These are phyloP conservation scores for Andrena trimmerana DNA, from an alignment of 2,888 invertebrate genomes.

Conservation along the genomic window DNA sequence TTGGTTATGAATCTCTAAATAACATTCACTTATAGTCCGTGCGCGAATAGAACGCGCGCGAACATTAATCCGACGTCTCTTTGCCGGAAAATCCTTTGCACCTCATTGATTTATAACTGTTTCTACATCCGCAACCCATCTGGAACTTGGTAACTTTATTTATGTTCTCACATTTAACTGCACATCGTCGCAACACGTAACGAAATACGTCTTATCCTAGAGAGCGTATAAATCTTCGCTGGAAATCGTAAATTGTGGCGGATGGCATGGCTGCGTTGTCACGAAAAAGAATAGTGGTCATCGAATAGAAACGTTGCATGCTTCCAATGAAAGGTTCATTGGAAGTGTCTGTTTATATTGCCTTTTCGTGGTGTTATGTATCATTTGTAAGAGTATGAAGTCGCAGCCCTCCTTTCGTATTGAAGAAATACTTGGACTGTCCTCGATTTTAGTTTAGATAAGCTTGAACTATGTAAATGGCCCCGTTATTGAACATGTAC, in stretches of 20 bases:
- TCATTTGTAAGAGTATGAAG: not conserved
- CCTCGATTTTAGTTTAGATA: no score
- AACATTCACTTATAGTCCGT: constrained; percentile 25
- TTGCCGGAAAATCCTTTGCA: constrained; percentile 38
- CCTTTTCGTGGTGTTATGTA: not conserved
- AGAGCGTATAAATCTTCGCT: constrained; percentile 24
- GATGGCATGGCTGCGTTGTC: not conserved
- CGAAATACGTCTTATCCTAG: not conserved
- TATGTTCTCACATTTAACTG: constrained; percentile 20
- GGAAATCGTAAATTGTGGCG: not conserved
- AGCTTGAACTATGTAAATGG: no score
- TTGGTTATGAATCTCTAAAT: constrained; percentile 35
- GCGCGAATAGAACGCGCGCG: constrained; percentile 7
- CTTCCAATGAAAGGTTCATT: not conserved
- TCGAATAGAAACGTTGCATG: not conserved
- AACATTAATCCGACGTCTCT: constrained; percentile 25
- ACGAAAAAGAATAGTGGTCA: not conserved
- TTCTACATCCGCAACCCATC: constrained; percentile 15
- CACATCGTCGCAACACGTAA: not conserved
- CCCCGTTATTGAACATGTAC: no score
- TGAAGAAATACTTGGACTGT: not conserved
- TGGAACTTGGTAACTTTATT: constrained; percentile 31
- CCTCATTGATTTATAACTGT: constrained; percentile 54
- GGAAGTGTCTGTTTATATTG: not conserved
- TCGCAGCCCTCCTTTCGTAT: not conserved